phyloP scores from a whole-genome alignment of 2,888 invertebrate species.

The Schizotus pectinicornis region DNA sequence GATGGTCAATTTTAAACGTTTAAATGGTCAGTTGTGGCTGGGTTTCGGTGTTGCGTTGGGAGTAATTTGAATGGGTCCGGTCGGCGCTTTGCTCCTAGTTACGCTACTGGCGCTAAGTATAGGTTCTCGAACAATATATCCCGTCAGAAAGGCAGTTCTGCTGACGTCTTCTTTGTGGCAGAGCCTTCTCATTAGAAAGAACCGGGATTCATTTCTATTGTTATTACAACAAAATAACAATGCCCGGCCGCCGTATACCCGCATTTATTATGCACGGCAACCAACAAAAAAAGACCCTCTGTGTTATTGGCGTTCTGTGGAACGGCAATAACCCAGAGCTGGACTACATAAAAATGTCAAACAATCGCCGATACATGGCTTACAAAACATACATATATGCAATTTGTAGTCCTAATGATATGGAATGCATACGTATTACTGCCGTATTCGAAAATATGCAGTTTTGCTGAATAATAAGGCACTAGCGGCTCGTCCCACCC shows the following conservation, averaged over 20 bases:
- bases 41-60: too few relatives aligned
- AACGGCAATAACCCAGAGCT: conserved; percentile 2
- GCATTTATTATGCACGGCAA: conserved; percentile 18
- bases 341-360: conserved; percentile 33
- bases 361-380: conserved; percentile 37
- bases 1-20: too few relatives aligned
- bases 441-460: conserved; percentile 32
- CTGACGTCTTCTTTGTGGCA: conserved; percentile 18
- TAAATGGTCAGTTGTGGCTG: too few relatives aligned
- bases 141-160: neutral
- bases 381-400: conserved; percentile 37
- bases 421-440: conserved; percentile 39
- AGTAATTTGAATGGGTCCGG: too few relatives aligned
- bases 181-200: conserved; percentile 24
- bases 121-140: conserved; percentile 3
- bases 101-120: neutral
- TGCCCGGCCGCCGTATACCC: conserved; percentile 14
- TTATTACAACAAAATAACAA: conserved; percentile 20
- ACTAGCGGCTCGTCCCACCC: conserved; percentile 29
- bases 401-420: conserved; percentile 41
- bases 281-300: conserved; percentile 9
- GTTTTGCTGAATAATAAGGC: conserved; percentile 31
- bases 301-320: neutral
- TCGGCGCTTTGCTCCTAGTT: neutral
- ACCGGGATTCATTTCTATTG: conserved; percentile 20